Percentiles rank a stretch among this genome's conserved stretches.
Conservation (phyloP, 37 sponge, comb jelly and placozoan species). For the Haliclona indistincta region DNA sequence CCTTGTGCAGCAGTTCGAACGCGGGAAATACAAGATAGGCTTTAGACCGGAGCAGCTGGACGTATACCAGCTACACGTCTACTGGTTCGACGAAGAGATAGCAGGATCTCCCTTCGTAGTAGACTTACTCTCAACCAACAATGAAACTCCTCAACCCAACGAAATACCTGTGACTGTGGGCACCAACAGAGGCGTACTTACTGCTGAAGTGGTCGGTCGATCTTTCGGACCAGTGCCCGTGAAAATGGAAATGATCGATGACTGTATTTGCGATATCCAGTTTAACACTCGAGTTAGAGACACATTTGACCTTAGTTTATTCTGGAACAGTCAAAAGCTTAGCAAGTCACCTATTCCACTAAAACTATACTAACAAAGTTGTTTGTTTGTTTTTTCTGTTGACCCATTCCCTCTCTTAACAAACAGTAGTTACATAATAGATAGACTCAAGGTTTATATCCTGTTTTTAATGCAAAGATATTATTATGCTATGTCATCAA, state of each 20-base stretch:
- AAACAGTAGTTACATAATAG: too few relatives aligned
- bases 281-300: constrained; percentile 24
- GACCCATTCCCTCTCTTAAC: too few relatives aligned
- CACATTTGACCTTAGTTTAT: constrained; percentile 24
- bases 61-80: constrained; percentile 36
- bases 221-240: constrained; percentile 13
- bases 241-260: neutral
- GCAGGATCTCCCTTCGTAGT: constrained; percentile 59
- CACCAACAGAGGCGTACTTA: constrained; percentile 1
- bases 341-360: too few relatives aligned
- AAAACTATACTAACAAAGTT: too few relatives aligned
- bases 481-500: too few relatives aligned
- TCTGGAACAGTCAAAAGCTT: constrained; percentile 53
- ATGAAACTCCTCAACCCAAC: neutral
- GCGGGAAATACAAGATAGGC: constrained; percentile 60
- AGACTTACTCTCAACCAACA: constrained; percentile 18
- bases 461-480: too few relatives aligned
- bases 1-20: constrained; percentile 42
- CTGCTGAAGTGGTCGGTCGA: constrained; percentile 31
- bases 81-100: constrained; percentile 43
- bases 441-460: too few relatives aligned
- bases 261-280: constrained; percentile 8
- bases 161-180: neutral
- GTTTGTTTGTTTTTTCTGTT: too few relatives aligned
- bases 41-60: constrained; percentile 46